A percentile compares a stretch with the other conserved stretches of the same genome.
These are phyloP conservation scores for Galemys pyrenaicus DNA, from an alignment of 2,113 vertebrate species.

Conservation along the genomic window DNA sequence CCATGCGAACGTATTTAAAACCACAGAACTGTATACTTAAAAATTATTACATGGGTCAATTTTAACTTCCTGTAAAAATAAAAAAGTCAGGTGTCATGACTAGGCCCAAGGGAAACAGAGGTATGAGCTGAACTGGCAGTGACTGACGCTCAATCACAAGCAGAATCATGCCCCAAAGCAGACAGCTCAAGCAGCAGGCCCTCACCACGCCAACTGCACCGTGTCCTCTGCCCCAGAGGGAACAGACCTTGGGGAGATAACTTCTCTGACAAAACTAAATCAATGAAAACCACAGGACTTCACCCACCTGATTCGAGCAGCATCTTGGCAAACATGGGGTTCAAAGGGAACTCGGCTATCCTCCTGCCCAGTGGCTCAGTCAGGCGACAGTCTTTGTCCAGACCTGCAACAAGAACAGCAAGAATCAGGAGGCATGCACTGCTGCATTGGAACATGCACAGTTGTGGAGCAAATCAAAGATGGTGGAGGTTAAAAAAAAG, in stretches of 20 bases:
- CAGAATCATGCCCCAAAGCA: neutral
- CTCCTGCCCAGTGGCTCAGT: conserved; percentile 96
- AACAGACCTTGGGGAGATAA: neutral
- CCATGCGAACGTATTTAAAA: neutral
- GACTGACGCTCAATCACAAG: neutral
- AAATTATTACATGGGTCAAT: neutral
- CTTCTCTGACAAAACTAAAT: neutral
- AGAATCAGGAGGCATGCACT: neutral
- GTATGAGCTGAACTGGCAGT: neutral
- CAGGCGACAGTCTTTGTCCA: conserved; percentile 96
- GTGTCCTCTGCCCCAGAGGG: neutral
- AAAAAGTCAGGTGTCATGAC: neutral
- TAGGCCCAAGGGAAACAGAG: neutral
- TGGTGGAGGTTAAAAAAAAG: neutral
- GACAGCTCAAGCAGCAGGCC: neutral
- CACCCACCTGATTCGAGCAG: conserved; percentile 94
- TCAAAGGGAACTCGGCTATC: conserved; percentile 98
- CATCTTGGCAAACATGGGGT: conserved; percentile 99
- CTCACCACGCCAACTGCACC: neutral
- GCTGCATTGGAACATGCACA: neutral
- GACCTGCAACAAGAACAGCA: conserved; percentile 84
- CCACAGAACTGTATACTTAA: neutral
- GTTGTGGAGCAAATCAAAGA: neutral
- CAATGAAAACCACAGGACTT: neutral
- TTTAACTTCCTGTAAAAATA: neutral